phyloP scores from a whole-genome alignment of 1,140 invertebrate genomes.

The Ceratoteleas bidentatus region DNA sequence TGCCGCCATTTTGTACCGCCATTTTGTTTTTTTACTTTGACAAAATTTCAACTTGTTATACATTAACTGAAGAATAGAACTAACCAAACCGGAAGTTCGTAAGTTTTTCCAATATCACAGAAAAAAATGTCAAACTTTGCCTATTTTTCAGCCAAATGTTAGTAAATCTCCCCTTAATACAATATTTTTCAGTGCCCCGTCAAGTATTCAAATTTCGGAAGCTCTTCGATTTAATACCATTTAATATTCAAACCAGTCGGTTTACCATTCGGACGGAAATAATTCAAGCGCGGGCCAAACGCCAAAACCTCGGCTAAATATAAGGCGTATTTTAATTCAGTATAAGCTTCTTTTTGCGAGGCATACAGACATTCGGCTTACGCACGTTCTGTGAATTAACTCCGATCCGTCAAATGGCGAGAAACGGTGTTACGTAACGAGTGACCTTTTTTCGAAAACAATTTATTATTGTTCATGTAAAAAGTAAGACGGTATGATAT shows the following conservation, averaged over 20 bases:
- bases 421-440: slow-evolving; percentile 1
- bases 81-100: too few relatives aligned
- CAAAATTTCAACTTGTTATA: too few relatives aligned
- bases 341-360: slow-evolving; percentile 50
- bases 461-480: not conserved
- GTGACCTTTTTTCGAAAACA: too few relatives aligned
- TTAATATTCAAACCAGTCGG: slow-evolving; percentile 52
- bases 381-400: slow-evolving; percentile 36
- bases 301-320: slow-evolving; percentile 74
- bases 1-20: too few relatives aligned
- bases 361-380: slow-evolving; percentile 37
- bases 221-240: slow-evolving; percentile 39
- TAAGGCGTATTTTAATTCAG: slow-evolving; percentile 70
- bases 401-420: slow-evolving; percentile 34
- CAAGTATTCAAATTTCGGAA: too few relatives aligned
- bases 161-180: too few relatives aligned
- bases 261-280: slow-evolving; percentile 71
- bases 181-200: not conserved
- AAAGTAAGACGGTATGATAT: too few relatives aligned
- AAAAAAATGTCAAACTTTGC: too few relatives aligned
- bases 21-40: too few relatives aligned
- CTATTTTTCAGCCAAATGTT: too few relatives aligned
- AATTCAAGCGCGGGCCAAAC: slow-evolving; percentile 67
- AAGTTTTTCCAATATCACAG: too few relatives aligned
- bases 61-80: too few relatives aligned